These are phyloP conservation scores for Tapera naevia DNA, from an alignment of 2,797 vertebrate genomes.

Conservation along the genomic window DNA sequence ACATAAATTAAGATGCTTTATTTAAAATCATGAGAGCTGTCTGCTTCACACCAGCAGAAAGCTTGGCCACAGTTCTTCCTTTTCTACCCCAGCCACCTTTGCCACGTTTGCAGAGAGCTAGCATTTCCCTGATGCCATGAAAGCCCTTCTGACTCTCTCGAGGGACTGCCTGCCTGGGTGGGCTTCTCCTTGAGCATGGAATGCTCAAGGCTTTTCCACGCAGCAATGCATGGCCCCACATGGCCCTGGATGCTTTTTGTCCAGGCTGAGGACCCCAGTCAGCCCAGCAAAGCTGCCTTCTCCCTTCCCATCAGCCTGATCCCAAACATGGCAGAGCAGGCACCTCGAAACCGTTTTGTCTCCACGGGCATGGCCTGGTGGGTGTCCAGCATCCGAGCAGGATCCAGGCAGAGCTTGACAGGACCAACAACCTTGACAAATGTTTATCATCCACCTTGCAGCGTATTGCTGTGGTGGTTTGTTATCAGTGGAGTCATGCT, in stretches of 20 bases:
- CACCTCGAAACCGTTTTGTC: neutral
- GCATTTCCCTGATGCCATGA: no score
- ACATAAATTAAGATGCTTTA: neutral
- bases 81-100: neutral
- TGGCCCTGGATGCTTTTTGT: neutral
- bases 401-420: neutral
- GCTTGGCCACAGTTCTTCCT: neutral
- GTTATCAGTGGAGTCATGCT: neutral
- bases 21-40: neutral
- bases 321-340: neutral
- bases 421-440: fast-evolving
- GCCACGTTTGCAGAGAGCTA: fast-evolving
- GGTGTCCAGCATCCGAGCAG: no score
- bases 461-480: fast-evolving
- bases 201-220: no score
- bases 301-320: neutral
- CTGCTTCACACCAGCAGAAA: neutral
- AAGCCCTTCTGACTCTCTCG: fast-evolving
- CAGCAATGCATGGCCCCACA: neutral
- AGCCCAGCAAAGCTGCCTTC: neutral
- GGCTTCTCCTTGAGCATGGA: no score
- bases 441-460: fast-evolving
- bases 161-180: fast-evolving
- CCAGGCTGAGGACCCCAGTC: neutral
- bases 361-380: fast-evolving